phyloP scores from a whole-genome alignment of 2,113 vertebrate genomes.

The Pica pica region DNA sequence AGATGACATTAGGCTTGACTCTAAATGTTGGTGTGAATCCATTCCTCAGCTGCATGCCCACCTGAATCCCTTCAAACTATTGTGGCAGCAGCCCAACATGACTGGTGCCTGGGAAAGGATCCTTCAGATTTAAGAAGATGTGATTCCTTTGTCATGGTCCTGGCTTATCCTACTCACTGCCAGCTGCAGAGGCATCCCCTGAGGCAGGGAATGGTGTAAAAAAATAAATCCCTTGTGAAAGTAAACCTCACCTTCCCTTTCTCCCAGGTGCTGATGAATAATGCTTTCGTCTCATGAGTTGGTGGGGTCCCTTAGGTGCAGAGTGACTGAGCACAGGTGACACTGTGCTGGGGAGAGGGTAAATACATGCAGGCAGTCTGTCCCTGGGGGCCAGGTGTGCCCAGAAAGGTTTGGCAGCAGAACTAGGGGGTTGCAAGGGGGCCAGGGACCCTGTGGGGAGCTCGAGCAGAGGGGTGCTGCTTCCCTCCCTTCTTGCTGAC shows the following conservation, averaged over 20 bases:
- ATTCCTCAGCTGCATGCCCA: neutral
- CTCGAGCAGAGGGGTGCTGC: rapidly evolving
- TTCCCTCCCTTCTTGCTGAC: neutral
- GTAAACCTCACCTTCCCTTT: neutral
- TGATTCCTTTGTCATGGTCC: neutral
- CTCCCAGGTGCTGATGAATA: neutral
- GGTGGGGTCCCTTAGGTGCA: rapidly evolving
- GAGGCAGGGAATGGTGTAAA: neutral
- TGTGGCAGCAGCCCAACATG: neutral
- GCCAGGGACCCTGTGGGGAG: neutral
- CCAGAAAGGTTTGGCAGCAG: neutral
- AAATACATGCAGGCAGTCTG: neutral
- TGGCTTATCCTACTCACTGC: neutral
- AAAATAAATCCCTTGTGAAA: neutral
- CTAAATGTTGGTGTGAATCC: neutral
- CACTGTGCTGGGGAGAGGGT: neutral
- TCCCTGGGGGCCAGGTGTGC: neutral
- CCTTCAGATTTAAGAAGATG: neutral
- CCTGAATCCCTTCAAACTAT: neutral
- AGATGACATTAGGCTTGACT: neutral
- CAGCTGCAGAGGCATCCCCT: neutral
- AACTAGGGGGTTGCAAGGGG: neutral
- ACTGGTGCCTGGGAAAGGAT: neutral
- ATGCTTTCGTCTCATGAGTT: neutral
- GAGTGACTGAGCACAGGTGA: neutral